Base-by-base conservation (phyloP, 1,140 invertebrate species). In the Calephelis virginiensis region DNA sequence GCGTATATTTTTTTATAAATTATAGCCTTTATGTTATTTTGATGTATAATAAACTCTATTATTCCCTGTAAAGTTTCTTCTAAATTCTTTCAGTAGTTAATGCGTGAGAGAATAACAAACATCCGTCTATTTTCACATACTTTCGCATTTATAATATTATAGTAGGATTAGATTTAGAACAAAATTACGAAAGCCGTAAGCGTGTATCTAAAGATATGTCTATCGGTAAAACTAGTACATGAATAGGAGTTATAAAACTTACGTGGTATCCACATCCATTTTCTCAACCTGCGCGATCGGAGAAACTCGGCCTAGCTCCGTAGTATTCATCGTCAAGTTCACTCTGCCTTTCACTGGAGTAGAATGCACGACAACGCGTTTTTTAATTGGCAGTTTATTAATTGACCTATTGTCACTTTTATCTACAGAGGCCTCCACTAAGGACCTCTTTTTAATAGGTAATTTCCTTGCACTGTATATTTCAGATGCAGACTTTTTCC, bases 381-480 rank as follows among this genome's bases (percentile, higher is more conserved):
- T 86, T 74, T 84, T 83, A 0, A 85, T 72, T 12, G 85, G 82
- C 70, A 82, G 62, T 13, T 37, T 56, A 28, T 28, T 56, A 11
- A 56, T 37, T 10, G 53, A 56, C 28, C 63, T 66, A 9, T 68
- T 68, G 5, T 45, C 53, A 38, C 71, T 72, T 7, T 64, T 63
- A 11, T 70, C 37, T 4, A 14, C 46, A n/a, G 62, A 49, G 17
- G 46, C 62, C 28, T 63, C 71, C 9, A 63, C 70, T 9, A 83
- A 45, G n/a, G 81, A 82, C 3, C 86, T 63, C 68, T 89, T 89
- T 67, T 89, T 89, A 8, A 87, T 71, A 0, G 86, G 86, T 65
- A 89, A 61, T 53, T 63, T 59, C 5, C 37, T 61, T 9, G 60
- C 60, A 43, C 60, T 43, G 7, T 43, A 43, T 14, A 63, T 74